phyloP scores from a whole-genome alignment of 1,140 invertebrate species.

The Orussus abietinus region DNA sequence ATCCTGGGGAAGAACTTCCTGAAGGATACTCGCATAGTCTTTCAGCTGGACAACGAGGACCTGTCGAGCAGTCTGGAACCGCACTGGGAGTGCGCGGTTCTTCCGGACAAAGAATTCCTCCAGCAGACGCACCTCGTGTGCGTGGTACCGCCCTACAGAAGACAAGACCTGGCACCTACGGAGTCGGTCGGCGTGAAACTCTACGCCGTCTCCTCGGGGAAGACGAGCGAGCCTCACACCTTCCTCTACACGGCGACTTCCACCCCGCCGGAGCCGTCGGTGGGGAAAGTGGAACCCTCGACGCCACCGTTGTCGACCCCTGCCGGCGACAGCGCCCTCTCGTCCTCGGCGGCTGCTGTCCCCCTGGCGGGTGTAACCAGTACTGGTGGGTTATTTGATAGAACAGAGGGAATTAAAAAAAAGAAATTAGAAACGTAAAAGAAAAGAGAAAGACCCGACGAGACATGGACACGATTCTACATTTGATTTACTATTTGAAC shows the following conservation, averaged over 20 bases:
- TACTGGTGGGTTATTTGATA: conserved; percentile 24
- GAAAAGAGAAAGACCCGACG: too few relatives aligned
- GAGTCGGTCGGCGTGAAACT: conserved; percentile 73
- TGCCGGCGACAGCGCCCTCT: conserved; percentile 16
- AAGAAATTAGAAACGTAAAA: too few relatives aligned
- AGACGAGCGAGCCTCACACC: conserved; percentile 80
- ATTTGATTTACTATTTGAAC: too few relatives aligned
- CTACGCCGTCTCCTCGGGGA: conserved; percentile 80
- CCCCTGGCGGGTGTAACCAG: conserved; percentile 22
- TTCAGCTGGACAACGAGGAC: conserved; percentile 64
- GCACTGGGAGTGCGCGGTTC: conserved; percentile 72
- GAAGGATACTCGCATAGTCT: conserved; percentile 87
- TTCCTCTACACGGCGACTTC: conserved; percentile 75
- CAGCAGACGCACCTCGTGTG: conserved; percentile 93
- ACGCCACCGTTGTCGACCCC: conserved; percentile 17
- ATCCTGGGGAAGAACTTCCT: conserved; percentile 96
- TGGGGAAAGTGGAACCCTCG: conserved; percentile 34
- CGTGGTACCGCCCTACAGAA: conserved; percentile 75
- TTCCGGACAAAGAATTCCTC: conserved; percentile 78
- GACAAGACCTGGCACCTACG: conserved; percentile 53
- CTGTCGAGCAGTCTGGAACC: conserved; percentile 47
- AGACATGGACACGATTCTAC: too few relatives aligned
- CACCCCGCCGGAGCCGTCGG: conserved; percentile 31
- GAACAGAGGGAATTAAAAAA: too few relatives aligned
- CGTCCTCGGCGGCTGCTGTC: conserved; percentile 21